Percentiles rank a stretch among this genome's conserved stretches.
Evolutionary conservation across 2,888 invertebrate species (phyloP).

Genomic region (Seira ritae): DNA sequence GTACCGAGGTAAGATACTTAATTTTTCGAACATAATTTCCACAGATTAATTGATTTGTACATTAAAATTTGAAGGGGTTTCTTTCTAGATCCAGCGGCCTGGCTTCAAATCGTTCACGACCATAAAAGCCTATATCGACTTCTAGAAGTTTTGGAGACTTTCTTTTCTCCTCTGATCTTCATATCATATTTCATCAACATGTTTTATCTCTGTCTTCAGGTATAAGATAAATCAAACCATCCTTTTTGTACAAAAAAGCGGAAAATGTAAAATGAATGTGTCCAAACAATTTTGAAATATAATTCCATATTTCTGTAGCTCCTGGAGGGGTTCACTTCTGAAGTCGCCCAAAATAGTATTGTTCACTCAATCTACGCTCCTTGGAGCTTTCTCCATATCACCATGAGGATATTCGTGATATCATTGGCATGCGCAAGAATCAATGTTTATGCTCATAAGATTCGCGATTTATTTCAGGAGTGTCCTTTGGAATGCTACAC

Average conservation of each 20-base stretch:
- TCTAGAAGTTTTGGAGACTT: constrained; percentile 47
- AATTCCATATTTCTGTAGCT: constrained; percentile 4
- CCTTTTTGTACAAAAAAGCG: too few relatives aligned
- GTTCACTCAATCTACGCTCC: constrained; percentile 40
- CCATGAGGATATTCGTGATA: constrained; percentile 30
- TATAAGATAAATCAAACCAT: constrained; percentile 22
- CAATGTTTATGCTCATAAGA: constrained; percentile 41
- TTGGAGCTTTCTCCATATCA: constrained; percentile 48
- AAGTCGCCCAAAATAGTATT: constrained; percentile 18
- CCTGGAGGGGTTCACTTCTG: constrained; percentile 47
- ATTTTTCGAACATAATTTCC: constrained; percentile 1
- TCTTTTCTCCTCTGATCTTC: constrained; percentile 66
- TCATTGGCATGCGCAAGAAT: constrained; percentile 41
- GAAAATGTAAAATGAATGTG: constrained; percentile 16
- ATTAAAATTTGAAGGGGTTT: too few relatives aligned
- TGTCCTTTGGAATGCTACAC: constrained; percentile 42
- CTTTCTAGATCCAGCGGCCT: constrained; percentile 50
- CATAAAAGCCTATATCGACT: constrained; percentile 59
- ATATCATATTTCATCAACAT: constrained; percentile 64
- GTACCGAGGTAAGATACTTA: not conserved
- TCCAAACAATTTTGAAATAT: not conserved
- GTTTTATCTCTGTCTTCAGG: constrained; percentile 65
- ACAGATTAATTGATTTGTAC: not conserved
- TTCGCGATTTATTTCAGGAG: constrained; percentile 27
- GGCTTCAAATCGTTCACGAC: constrained; percentile 62